Percentiles rank a stretch among this genome's conserved stretches.
These are phyloP conservation scores for Euthynnus affinis DNA, from an alignment of 2,797 vertebrate species.

Conservation along the genomic window DNA sequence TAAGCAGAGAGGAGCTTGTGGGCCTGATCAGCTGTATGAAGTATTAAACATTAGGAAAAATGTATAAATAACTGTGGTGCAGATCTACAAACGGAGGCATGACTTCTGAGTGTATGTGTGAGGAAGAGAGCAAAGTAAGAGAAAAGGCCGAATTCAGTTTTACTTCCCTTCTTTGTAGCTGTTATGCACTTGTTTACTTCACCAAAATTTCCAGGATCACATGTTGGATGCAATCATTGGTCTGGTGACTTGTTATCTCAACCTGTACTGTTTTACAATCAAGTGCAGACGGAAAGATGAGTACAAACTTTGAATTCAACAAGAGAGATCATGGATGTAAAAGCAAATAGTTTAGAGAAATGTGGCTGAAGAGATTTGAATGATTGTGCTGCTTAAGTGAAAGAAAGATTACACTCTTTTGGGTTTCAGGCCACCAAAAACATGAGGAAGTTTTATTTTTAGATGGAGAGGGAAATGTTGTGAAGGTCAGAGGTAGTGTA, in stretches of 20 bases:
- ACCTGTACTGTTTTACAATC: neutral
- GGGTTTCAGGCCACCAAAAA: constrained; percentile 16
- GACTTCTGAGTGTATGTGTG: neutral
- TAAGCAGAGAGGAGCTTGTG: neutral
- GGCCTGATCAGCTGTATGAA: constrained; percentile 1
- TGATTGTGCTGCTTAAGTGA: neutral
- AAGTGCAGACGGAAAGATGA: constrained; percentile 13
- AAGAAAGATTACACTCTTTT: neutral
- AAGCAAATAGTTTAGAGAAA: neutral
- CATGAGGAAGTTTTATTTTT: constrained; percentile 18
- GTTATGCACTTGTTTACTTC: constrained; percentile 39
- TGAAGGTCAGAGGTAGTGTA: neutral
- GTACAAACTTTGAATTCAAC: constrained; percentile 1
- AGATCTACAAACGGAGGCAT: constrained; percentile 12
- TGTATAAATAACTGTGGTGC: neutral
- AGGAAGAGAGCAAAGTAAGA: neutral
- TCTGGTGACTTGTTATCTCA: constrained; percentile 46
- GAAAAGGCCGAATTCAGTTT: constrained; percentile 44
- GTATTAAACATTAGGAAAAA: constrained; percentile 5
- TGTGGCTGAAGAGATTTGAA: neutral
- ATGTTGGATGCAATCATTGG: constrained; percentile 21
- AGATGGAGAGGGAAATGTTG: constrained; percentile 25
- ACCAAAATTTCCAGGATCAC: constrained; percentile 43
- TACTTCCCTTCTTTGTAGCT: constrained; percentile 50
- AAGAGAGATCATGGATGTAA: neutral